Conservation (phyloP, 2,797 vertebrate species). For the Anabas testudineus region DNA sequence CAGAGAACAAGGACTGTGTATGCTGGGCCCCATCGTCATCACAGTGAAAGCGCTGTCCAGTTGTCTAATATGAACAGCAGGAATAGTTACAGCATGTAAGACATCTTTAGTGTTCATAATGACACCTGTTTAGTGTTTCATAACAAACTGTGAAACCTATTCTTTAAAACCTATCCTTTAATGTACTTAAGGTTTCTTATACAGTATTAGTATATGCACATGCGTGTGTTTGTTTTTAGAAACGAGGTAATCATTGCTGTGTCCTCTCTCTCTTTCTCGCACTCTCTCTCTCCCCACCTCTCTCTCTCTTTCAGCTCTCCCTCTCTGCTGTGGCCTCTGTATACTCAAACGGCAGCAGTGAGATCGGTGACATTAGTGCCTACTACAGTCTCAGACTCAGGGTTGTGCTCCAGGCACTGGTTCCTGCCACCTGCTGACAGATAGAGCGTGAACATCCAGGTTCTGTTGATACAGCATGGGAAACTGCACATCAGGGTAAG, state of each 20-base stretch:
- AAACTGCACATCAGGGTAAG: slow-evolving; percentile 73
- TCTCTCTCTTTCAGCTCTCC: slow-evolving; percentile 20
- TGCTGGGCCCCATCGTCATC: too few species aligned
- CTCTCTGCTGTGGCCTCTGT: slow-evolving; percentile 25
- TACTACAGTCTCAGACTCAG: slow-evolving; percentile 1
- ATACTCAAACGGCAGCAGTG: slow-evolving; percentile 19
- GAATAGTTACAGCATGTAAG: too few species aligned
- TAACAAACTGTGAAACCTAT: too few species aligned
- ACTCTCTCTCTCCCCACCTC: slow-evolving; percentile 24
- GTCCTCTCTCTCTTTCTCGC: slow-evolving; percentile 20
- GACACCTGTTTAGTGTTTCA: not conserved
- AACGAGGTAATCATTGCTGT: slow-evolving; percentile 51
- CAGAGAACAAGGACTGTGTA: too few species aligned
- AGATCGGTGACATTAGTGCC: slow-evolving; percentile 28
- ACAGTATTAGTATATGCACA: not conserved
- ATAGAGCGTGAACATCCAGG: not conserved
- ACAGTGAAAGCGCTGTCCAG: too few species aligned
- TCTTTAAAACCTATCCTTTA: too few species aligned
- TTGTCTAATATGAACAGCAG: too few species aligned
- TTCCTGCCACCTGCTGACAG: slow-evolving; percentile 11
- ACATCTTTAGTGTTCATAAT: too few species aligned
- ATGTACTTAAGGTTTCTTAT: not conserved
- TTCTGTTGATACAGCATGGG: slow-evolving; percentile 63
- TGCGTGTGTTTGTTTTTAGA: slow-evolving; percentile 10
- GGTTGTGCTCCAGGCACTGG: slow-evolving; percentile 11